Percentiles rank a stretch among this genome's conserved stretches.
phyloP scores from a whole-genome alignment of 1,140 invertebrate genomes.

The Microplitis mediator region DNA sequence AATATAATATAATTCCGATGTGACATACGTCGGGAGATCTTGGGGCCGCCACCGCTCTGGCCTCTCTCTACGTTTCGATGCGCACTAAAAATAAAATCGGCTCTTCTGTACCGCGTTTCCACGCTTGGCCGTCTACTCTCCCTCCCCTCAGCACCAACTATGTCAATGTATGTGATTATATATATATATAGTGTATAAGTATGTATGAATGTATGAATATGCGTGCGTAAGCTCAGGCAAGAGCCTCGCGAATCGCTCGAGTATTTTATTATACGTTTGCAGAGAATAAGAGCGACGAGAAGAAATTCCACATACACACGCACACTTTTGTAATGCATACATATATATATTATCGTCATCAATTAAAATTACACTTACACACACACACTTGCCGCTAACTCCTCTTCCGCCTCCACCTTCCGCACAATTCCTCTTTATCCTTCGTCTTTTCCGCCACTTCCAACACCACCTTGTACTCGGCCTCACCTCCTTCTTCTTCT shows the following conservation, averaged over 20 bases:
- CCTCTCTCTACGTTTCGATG: constrained; percentile 37
- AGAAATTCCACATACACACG: not conserved
- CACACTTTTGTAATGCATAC: not conserved
- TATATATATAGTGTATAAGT: not conserved
- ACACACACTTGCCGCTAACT: constrained; percentile 19
- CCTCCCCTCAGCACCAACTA: not conserved
- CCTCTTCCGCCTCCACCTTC: not conserved
- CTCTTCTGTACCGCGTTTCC: constrained; percentile 34
- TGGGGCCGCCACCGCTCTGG: constrained; percentile 35
- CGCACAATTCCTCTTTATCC: constrained; percentile 13
- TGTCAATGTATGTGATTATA: no score
- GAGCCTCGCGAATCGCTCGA: not conserved
- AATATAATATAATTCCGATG: constrained; percentile 16
- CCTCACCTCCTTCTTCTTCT: constrained; percentile 37
- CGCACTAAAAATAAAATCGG: constrained; percentile 55
- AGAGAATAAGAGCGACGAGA: not conserved
- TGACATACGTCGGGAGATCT: constrained; percentile 27
- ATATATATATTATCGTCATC: not conserved
- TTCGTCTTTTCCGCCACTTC: constrained; percentile 32
- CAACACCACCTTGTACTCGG: constrained; percentile 21
- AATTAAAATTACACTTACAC: not conserved
- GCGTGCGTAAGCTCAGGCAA: no score
- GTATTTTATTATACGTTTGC: not conserved
- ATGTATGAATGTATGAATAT: not conserved
- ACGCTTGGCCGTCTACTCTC: constrained; percentile 16